Percentiles rank a stretch among this genome's conserved stretches.
These are phyloP conservation scores for Myiothlypis chrysogaster DNA, from an alignment of 2,797 vertebrate genomes.

Conservation along the genomic window DNA sequence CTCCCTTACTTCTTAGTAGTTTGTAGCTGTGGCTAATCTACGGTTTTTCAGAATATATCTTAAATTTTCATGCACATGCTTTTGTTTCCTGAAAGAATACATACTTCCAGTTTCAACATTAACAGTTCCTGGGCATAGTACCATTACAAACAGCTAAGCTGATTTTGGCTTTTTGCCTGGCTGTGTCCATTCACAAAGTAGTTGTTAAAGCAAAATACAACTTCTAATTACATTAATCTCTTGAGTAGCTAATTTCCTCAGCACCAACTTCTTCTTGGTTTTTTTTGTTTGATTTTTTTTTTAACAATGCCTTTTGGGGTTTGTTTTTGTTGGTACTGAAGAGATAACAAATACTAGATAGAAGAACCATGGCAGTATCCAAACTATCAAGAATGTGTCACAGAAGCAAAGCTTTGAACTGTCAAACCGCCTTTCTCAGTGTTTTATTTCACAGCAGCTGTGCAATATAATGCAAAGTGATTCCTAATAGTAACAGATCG, in stretches of 20 bases:
- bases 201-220: conserved; percentile 32
- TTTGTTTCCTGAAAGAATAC: conserved; percentile 29
- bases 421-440: not conserved
- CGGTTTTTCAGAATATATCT: not conserved
- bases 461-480: not conserved
- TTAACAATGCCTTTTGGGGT: not conserved
- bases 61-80: not conserved
- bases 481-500: not conserved
- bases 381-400: not conserved
- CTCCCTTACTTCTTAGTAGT: not conserved
- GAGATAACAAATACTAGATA: not conserved
- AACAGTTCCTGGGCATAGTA: conserved; percentile 36
- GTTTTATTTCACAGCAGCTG: not conserved
- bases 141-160: conserved; percentile 50
- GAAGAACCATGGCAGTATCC: not conserved
- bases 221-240: conserved; percentile 28
- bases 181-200: conserved; percentile 34
- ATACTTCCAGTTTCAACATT: not conserved
- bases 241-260: not conserved
- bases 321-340: not conserved
- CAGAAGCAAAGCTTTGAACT: not conserved
- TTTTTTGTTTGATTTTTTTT: not conserved
- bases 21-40: not conserved
- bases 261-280: not conserved
- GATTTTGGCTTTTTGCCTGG: conserved; percentile 55